Base-by-base conservation (phyloP, 2,797 vertebrate species). In the Neomorphus geoffroyi region DNA sequence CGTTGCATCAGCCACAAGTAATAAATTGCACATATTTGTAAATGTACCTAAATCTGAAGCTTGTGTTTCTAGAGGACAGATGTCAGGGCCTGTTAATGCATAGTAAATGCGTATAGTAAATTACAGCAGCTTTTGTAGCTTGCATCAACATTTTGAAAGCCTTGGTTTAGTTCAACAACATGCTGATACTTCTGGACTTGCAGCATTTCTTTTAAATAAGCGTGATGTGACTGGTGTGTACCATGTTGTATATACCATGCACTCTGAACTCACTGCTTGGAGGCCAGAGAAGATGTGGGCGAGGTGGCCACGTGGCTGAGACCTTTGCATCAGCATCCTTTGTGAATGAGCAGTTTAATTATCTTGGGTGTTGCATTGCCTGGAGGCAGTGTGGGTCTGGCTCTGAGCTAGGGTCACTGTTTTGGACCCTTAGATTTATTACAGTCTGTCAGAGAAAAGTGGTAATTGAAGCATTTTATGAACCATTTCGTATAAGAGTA, bases 401-500 rank as follows among this genome's bases (percentile, higher is more conserved):
- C 64, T 96, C 24, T 57, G 54, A 53, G 70, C 37, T 72, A 16
- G 33, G 79, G 60, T 58, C 70, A 37, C 57, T 45, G 33, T 32
- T 61, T 43, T 87, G 75, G 60, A 58, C 72, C 70, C 54, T 6
- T 73, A 41, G 45, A 85, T 92, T 92, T 78, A 35, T 80, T 75
- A 28, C 24, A 71, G 23, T 53, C 70, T 92, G 73, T 37, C 39
- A 43, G 33, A 82, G 43, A 53, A 60, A 61, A 91, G 78, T 27
- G 21, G 65, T 58, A 88, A 56, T 51, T 67, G 74, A 82, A 72
- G 46, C 43, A 3, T 61, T 84, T 88, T 61, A 75, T 88, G 81
- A 62, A 45, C 24, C 37, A 9, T 93, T 91, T 92, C 54, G 77
- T 65, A 0, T 24, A 83, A 45, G 48, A 93, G 54, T 83, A 88